Evolutionary conservation across 2,113 vertebrate species (phyloP).

Genomic region (Mus pahari): DNA sequence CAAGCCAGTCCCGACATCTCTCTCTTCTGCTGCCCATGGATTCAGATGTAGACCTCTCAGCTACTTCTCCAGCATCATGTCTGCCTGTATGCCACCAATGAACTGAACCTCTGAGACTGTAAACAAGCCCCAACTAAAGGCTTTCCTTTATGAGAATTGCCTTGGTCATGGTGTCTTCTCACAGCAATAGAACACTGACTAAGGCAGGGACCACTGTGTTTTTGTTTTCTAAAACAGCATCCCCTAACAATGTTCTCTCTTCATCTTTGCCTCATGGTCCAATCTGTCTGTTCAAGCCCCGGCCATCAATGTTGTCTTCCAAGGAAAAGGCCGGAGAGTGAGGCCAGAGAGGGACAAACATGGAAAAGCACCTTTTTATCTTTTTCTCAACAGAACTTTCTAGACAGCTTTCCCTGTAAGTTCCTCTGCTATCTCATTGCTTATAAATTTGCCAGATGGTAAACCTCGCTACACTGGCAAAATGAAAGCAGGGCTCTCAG

Average conservation of each 20-base stretch:
- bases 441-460: background rate
- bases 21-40: background rate
- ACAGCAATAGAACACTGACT: background rate
- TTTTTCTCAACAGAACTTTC: background rate
- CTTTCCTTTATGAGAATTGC: background rate
- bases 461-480: background rate
- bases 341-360: fast-evolving
- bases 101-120: background rate
- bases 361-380: background rate
- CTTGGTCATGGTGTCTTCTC: background rate
- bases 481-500: background rate
- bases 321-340: background rate
- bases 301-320: background rate
- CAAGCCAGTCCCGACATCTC: background rate
- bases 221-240: background rate
- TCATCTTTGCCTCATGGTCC: background rate
- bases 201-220: background rate
- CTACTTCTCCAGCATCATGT: too few species aligned
- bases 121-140: background rate
- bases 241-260: background rate
- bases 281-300: background rate
- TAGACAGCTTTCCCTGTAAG: background rate
- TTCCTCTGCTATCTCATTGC: background rate
- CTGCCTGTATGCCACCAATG: background rate
- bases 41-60: background rate